Percentiles rank a stretch among this genome's conserved stretches.
Evolutionary conservation across 2,888 invertebrate genomes (phyloP).

Genomic region (Polietes domitor): DNA sequence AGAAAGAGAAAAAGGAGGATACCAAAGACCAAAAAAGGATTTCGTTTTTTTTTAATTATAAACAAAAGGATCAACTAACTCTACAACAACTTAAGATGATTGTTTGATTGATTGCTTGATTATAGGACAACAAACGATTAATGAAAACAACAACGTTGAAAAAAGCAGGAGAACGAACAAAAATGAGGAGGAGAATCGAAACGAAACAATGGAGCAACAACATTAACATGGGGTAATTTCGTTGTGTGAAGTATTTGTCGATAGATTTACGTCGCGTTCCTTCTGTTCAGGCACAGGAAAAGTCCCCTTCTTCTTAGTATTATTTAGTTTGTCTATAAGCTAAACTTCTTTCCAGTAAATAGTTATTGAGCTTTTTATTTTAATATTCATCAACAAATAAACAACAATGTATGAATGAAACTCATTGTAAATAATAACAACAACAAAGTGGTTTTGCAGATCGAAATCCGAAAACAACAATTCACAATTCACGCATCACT

Average conservation of each 20-base stretch:
- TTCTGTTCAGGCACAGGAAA: background rate
- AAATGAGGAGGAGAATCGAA: constrained; percentile 2
- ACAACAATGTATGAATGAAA: background rate
- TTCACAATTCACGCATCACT: constrained; percentile 15
- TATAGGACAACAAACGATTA: background rate
- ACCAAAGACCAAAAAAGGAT: constrained; percentile 15
- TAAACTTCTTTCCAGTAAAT: background rate
- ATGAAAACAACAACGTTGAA: background rate
- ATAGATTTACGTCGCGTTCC: too few relatives aligned
- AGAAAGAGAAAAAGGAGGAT: constrained; percentile 39
- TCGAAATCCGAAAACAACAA: background rate
- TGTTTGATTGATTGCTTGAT: constrained; percentile 2
- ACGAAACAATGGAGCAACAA: constrained; percentile 5
- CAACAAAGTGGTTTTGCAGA: background rate
- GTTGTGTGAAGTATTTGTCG: background rate
- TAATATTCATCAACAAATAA: background rate
- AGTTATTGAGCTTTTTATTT: background rate
- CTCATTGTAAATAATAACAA: constrained; percentile 12
- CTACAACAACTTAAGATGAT: constrained; percentile 51
- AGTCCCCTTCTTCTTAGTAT: constrained; percentile 1
- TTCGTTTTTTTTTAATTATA: background rate
- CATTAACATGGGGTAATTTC: background rate
- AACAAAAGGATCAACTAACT: constrained; percentile 52
- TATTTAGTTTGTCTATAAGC: too few relatives aligned
- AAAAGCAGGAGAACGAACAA: background rate